phyloP scores from a whole-genome alignment of 35 echinoderm and acorn worm species.

The Patiria miniata region DNA sequence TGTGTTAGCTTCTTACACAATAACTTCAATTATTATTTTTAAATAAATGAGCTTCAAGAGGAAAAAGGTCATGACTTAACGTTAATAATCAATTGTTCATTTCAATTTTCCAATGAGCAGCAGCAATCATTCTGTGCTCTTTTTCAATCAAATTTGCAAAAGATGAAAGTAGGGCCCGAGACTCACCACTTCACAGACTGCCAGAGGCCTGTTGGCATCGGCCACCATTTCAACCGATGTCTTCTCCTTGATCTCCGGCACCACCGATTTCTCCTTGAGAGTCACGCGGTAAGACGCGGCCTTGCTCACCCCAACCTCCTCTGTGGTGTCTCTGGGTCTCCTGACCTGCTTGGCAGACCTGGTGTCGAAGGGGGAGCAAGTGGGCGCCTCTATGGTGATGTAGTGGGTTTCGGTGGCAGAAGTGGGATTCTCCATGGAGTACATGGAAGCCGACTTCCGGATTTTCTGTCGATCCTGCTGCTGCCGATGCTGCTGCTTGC shows the following conservation, averaged over 20 bases:
- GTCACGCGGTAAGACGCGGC: not conserved
- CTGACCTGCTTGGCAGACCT: not conserved
- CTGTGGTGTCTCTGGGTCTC: not conserved
- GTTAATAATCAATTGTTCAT: too few species aligned
- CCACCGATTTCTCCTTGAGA: not conserved
- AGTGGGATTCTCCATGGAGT: not conserved
- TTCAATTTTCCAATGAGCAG: too few species aligned
- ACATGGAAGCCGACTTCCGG: not conserved
- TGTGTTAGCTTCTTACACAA: too few species aligned
- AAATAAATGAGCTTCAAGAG: too few species aligned
- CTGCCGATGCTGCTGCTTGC: too few species aligned
- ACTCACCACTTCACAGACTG: conserved; percentile 12
- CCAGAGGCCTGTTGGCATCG: not conserved
- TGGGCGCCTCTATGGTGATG: conserved; percentile 10
- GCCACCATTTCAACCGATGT: not conserved
- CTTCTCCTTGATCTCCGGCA: not conserved
- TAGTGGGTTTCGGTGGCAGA: conserved; percentile 5
- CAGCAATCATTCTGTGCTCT: too few species aligned
- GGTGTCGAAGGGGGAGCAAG: not conserved
- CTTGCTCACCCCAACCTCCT: not conserved
- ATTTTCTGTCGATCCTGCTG: too few species aligned
- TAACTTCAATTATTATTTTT: too few species aligned
- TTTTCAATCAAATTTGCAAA: too few species aligned
- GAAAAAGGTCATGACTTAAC: too few species aligned
- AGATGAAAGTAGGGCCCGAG: too few species aligned